A percentile compares a stretch with the other conserved stretches of the same genome.
Conservation (phyloP, 2,797 vertebrate genomes). For the Betta splendens region DNA sequence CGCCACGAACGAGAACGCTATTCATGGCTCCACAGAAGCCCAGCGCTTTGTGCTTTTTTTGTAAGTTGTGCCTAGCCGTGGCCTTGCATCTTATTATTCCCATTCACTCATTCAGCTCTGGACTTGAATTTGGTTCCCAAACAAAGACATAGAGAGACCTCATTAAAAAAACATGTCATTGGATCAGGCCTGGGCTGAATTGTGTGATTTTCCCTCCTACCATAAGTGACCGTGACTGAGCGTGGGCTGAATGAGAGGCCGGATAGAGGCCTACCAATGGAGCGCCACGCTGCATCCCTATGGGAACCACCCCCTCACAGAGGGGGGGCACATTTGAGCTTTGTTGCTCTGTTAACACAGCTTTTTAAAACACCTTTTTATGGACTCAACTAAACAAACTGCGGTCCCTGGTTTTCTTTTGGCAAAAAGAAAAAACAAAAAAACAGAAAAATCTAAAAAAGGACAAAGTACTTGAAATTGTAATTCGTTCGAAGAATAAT, state of each 20-base stretch:
- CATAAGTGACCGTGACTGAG: constrained; percentile 81
- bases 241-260: constrained; percentile 74
- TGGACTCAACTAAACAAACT: constrained; percentile 77
- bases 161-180: constrained; percentile 84
- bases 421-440: constrained; percentile 45
- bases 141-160: constrained; percentile 80
- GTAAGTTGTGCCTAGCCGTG: constrained; percentile 40
- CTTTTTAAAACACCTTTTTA: constrained; percentile 79
- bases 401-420: constrained; percentile 58
- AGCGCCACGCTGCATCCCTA: constrained; percentile 70
- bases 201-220: constrained; percentile 74
- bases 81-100: constrained; percentile 54
- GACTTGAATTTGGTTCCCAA: constrained; percentile 68
- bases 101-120: constrained; percentile 58
- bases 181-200: constrained; percentile 77
- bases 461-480: constrained; percentile 13
- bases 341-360: constrained; percentile 80
- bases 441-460: constrained; percentile 12
- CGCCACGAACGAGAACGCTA: constrained; percentile 23
- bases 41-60: constrained; percentile 49
- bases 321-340: constrained; percentile 73
- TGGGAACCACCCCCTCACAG: constrained; percentile 76
- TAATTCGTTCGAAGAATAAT: too few relatives aligned
- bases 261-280: constrained; percentile 68
- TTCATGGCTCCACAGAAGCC: constrained; percentile 51